Evolutionary conservation across 2,797 vertebrate species (phyloP).

Genomic region (Euphonia xanthogaster): DNA sequence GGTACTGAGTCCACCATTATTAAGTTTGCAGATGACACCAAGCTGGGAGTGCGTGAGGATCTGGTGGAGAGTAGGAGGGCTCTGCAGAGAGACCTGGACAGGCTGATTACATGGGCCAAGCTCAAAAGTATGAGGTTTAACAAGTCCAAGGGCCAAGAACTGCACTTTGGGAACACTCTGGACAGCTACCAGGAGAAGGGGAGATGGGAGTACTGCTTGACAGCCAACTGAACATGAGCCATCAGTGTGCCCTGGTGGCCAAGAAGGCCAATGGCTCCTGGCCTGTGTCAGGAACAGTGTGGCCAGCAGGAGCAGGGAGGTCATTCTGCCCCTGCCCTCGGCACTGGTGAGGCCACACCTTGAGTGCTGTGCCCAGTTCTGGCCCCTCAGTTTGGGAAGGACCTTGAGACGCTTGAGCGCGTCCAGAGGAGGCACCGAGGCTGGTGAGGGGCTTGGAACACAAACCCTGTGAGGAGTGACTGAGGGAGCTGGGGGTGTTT

Average conservation of each 20-base stretch:
- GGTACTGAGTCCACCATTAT: accelerated
- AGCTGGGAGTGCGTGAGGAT: background rate
- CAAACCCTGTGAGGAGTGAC: too few species aligned
- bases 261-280: background rate
- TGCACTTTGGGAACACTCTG: background rate
- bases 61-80: background rate
- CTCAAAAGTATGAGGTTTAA: background rate
- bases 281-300: background rate
- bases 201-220: accelerated
- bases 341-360: too few species aligned
- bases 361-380: background rate
- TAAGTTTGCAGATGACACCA: too few species aligned
- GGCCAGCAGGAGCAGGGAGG: background rate
- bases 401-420: accelerated
- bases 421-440: background rate
- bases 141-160: accelerated
- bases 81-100: background rate
- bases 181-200: background rate
- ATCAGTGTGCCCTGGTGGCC: background rate
- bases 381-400: too few species aligned
- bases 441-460: background rate
- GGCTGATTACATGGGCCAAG: background rate
- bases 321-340: accelerated
- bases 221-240: accelerated
- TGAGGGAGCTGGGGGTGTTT: background rate